phyloP scores from a whole-genome alignment of 2,888 invertebrate species.

The Therioaphis trifolii region DNA sequence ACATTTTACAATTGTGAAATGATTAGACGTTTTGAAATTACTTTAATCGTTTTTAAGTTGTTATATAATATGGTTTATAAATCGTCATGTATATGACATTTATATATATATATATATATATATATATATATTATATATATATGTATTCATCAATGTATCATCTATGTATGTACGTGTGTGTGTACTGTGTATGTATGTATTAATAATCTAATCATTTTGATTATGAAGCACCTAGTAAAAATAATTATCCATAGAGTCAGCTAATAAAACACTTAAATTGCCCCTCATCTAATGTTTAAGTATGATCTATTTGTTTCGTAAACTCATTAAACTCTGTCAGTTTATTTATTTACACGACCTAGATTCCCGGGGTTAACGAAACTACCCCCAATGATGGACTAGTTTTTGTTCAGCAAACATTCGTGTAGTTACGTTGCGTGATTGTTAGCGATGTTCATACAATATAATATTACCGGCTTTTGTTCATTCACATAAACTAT shows the following conservation, averaged over 20 bases:
- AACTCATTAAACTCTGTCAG: conserved; percentile 26
- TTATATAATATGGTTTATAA: too few species aligned
- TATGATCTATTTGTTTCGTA: neutral
- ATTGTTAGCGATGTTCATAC: conserved; percentile 4
- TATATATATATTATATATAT: too few species aligned
- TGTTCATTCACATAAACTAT: neutral
- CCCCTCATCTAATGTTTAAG: neutral
- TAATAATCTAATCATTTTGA: too few species aligned
- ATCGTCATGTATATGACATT: too few species aligned
- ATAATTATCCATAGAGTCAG: neutral
- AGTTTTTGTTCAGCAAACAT: conserved; percentile 26
- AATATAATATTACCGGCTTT: conserved; percentile 14
- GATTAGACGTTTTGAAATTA: too few species aligned
- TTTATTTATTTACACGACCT: conserved; percentile 60
- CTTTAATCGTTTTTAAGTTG: too few species aligned
- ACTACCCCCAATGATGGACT: conserved; percentile 15
- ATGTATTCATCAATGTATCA: too few species aligned
- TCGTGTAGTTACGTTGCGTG: conserved; percentile 26
- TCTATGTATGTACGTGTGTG: too few species aligned
- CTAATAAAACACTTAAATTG: conserved; percentile 12
- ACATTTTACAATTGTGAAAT: too few species aligned
- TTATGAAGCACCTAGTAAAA: too few species aligned
- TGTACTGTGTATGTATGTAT: too few species aligned
- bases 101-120: too few species aligned
- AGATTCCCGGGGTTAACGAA: conserved; percentile 51